Percentiles rank a stretch among this genome's conserved stretches.
These are phyloP conservation scores for Macrobrachium nipponense DNA, from an alignment of 1,140 invertebrate genomes.

Conservation along the genomic window DNA sequence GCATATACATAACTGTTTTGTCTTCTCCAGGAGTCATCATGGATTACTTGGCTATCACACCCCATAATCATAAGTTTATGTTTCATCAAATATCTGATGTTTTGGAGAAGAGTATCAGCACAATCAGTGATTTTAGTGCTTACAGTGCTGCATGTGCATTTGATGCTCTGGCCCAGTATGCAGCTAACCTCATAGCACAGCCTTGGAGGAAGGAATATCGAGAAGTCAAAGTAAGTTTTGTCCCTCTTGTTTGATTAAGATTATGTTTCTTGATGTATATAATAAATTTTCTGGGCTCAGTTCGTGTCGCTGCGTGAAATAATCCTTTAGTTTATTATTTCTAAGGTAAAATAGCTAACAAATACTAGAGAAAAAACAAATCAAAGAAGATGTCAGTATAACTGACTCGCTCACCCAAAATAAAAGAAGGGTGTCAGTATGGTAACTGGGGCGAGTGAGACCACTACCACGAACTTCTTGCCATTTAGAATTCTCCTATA, in stretches of 20 bases:
- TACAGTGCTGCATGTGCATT: constrained; percentile 84
- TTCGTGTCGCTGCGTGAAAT: no score
- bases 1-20: background rate
- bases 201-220: constrained; percentile 90
- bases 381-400: no score
- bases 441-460: no score
- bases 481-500: no score
- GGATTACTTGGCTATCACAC: constrained; percentile 81
- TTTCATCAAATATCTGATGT: constrained; percentile 80
- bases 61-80: constrained; percentile 83
- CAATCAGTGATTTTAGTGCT: constrained; percentile 80
- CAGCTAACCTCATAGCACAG: constrained; percentile 84
- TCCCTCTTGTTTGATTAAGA: background rate
- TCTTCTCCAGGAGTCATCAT: constrained; percentile 77
- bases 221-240: constrained; percentile 76
- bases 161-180: constrained; percentile 85
- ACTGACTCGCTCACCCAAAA: no score
- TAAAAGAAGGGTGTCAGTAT: no score
- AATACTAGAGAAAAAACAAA: no score
- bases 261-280: background rate
- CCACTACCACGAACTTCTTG: no score
- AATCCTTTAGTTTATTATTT: no score
- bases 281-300: constrained; percentile 7
- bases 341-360: no score
- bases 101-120: constrained; percentile 78